Evolutionary conservation across 2,888 invertebrate species (phyloP).

Genomic region (Cordilura impudica): DNA sequence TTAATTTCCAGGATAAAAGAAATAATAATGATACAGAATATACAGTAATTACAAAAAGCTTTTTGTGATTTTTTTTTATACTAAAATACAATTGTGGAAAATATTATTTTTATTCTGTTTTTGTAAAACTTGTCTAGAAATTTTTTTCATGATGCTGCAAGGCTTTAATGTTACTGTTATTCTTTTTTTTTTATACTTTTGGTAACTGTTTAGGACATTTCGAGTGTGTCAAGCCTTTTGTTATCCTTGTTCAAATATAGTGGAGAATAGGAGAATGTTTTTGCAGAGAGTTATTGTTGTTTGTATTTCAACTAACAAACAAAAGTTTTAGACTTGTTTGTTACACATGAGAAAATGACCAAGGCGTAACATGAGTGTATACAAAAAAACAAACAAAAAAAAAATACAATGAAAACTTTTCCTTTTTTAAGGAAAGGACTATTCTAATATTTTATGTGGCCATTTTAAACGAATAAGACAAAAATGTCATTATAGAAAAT

Average conservation of each 20-base stretch:
- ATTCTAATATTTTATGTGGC: neutral
- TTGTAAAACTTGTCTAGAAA: constrained; percentile 20
- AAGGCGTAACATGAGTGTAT: constrained; percentile 50
- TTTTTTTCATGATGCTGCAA: constrained; percentile 32
- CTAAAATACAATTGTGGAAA: constrained; percentile 32
- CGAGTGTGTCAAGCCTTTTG: constrained; percentile 61
- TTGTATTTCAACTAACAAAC: constrained; percentile 52
- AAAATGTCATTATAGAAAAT: no score
- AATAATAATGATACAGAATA: constrained; percentile 17
- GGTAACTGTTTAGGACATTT: constrained; percentile 55
- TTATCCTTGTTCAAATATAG: constrained; percentile 37
- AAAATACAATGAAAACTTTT: neutral
- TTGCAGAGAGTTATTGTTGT: constrained; percentile 47
- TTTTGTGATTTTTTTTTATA: constrained; percentile 2
- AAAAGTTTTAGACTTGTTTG: constrained; percentile 58
- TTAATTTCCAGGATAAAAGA: constrained; percentile 5
- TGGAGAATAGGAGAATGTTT: constrained; percentile 21
- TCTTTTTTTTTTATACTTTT: neutral
- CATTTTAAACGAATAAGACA: neutral
- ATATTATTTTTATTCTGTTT: constrained; percentile 10
- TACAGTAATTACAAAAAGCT: constrained; percentile 43
- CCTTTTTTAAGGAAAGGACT: neutral
- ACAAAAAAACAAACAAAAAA: neutral
- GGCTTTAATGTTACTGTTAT: constrained; percentile 46
- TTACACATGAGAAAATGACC: constrained; percentile 60